Evolutionary conservation across 2,113 vertebrate genomes (phyloP).

Genomic region (Tenrec ecaudatus): DNA sequence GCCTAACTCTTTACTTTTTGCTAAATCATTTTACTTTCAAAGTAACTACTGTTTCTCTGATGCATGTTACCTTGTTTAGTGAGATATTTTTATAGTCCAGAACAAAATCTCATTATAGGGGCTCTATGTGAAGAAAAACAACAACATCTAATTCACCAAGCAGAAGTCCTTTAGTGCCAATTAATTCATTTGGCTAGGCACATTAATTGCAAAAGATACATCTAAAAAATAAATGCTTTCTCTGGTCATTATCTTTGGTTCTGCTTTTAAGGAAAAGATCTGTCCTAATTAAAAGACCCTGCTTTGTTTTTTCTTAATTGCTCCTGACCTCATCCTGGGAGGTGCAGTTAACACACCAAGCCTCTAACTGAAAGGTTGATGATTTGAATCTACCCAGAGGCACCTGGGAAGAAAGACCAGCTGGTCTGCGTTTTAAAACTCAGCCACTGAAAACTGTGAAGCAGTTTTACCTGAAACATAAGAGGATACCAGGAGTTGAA

Average conservation of each 20-base stretch:
- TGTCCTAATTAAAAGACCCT: background rate
- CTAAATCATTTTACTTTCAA: conserved; percentile 38
- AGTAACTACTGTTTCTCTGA: conserved; percentile 20
- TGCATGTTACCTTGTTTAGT: conserved; percentile 8
- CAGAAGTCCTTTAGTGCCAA: conserved; percentile 17
- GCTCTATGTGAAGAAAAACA: background rate
- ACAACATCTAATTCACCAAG: conserved; percentile 44
- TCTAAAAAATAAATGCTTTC: conserved; percentile 32
- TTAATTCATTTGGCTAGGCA: conserved; percentile 51
- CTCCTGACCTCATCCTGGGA: background rate
- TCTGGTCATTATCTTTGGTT: background rate
- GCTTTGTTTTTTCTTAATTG: background rate
- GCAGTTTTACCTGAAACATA: background rate
- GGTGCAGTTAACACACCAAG: background rate
- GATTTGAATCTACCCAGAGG: background rate
- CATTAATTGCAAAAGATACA: background rate
- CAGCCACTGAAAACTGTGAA: background rate
- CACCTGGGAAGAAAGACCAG: background rate
- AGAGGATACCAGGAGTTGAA: too few species aligned
- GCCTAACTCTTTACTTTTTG: conserved; percentile 20
- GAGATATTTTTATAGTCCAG: conserved; percentile 32
- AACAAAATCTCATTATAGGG: conserved; percentile 25
- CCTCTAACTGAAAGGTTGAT: background rate
- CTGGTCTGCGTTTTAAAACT: background rate
- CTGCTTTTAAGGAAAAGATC: conserved; percentile 9